phyloP scores from a whole-genome alignment of 2,797 vertebrate genomes.

The Malurus splendens region DNA sequence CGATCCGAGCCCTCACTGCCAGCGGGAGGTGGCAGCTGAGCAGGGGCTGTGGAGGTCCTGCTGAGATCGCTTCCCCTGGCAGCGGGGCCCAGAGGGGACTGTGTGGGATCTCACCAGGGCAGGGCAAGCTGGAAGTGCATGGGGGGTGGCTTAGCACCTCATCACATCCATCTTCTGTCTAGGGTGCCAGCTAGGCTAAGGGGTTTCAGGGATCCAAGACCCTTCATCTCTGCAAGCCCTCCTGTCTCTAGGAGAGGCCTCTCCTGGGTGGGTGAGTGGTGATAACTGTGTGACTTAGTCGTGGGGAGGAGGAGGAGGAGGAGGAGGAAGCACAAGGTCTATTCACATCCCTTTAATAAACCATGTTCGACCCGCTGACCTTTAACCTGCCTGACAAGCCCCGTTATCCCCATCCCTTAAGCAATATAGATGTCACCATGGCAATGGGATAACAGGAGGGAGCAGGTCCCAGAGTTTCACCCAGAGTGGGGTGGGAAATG shows the following conservation, averaged over 20 bases:
- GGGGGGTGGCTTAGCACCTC: background rate
- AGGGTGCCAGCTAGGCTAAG: background rate
- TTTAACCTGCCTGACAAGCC: slow-evolving; percentile 19
- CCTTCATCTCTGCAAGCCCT: background rate
- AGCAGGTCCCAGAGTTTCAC: accelerated
- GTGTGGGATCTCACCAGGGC: background rate
- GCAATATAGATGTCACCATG: background rate
- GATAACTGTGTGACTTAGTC: background rate
- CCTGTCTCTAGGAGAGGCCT: background rate
- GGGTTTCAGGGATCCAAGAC: background rate
- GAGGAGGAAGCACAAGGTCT: background rate
- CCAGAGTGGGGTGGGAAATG: accelerated
- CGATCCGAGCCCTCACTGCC: background rate
- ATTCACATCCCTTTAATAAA: slow-evolving; percentile 1
- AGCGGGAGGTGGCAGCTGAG: background rate
- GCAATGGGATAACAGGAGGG: background rate
- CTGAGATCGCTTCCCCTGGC: background rate
- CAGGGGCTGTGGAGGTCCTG: accelerated
- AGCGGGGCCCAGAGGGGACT: background rate
- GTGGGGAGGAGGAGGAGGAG: accelerated
- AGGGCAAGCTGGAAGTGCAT: background rate
- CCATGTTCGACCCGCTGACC: background rate
- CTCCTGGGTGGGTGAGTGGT: background rate
- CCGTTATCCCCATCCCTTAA: slow-evolving; percentile 18
- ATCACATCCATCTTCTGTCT: background rate